Evolutionary conservation across 1,140 invertebrate species (phyloP).

Genomic region (Euborellia annulipes): DNA sequence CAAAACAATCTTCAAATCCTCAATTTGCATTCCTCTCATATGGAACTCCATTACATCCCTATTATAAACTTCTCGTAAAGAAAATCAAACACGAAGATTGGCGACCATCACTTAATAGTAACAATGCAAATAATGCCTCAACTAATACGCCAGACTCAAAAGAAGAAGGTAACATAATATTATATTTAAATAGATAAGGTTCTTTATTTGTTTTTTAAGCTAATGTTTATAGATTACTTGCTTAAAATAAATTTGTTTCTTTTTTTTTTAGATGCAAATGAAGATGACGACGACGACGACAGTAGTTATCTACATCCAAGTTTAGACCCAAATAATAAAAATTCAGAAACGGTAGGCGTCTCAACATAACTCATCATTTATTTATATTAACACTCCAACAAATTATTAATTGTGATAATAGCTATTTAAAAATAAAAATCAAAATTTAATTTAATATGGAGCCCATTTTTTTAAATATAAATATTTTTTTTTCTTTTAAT

Average conservation of each 20-base stretch:
- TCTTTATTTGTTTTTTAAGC: background rate
- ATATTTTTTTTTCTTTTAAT: slow-evolving; percentile 3
- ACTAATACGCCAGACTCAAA: too few species aligned
- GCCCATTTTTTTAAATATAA: background rate
- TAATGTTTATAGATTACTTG: slow-evolving; percentile 16
- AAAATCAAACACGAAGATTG: slow-evolving; percentile 34
- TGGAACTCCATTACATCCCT: slow-evolving; percentile 68
- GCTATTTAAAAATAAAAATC: slow-evolving; percentile 6
- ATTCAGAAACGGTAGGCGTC: slow-evolving; percentile 30
- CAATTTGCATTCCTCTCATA: slow-evolving; percentile 89
- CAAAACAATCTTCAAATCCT: slow-evolving; percentile 85
- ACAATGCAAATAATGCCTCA: background rate
- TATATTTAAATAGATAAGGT: too few species aligned
- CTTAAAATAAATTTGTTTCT: slow-evolving; percentile 28
- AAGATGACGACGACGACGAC: slow-evolving; percentile 32
- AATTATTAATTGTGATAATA: too few species aligned
- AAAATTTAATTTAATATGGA: slow-evolving; percentile 7
- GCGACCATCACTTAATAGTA: background rate
- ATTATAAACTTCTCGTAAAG: slow-evolving; percentile 71
- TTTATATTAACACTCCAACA: slow-evolving; percentile 5
- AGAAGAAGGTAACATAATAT: too few species aligned
- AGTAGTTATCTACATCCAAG: slow-evolving; percentile 70
- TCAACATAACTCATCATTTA: slow-evolving; percentile 10
- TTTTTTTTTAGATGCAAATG: slow-evolving; percentile 28
- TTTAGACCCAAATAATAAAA: slow-evolving; percentile 33